Percentiles rank a stretch among this genome's conserved stretches.
phyloP scores from a whole-genome alignment of 2,113 vertebrate species.

The Ardeotis arabs region DNA sequence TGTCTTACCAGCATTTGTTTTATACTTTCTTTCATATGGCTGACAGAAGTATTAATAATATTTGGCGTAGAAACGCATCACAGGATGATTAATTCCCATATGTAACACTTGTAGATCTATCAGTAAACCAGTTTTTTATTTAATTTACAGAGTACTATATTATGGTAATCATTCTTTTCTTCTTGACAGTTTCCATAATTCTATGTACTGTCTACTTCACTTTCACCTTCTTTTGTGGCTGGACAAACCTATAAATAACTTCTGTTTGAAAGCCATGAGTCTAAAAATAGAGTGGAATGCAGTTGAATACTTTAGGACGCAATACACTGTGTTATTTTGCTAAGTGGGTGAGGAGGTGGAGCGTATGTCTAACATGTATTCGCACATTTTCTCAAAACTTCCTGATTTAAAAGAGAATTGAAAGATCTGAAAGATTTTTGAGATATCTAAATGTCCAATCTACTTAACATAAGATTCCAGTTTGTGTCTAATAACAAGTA shows the following conservation, averaged over 20 bases:
- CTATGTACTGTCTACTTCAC: background rate
- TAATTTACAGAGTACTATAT: background rate
- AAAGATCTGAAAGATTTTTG: background rate
- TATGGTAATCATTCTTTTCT: background rate
- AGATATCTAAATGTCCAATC: background rate
- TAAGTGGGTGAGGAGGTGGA: background rate
- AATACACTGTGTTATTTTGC: background rate
- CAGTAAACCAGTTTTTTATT: background rate
- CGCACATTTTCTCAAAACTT: background rate
- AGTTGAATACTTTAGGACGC: background rate
- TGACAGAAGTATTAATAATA: background rate
- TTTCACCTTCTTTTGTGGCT: constrained; percentile 11
- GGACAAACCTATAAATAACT: constrained; percentile 13
- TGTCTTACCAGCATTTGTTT: background rate
- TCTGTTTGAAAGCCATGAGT: background rate
- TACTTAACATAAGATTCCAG: background rate
- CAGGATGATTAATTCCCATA: background rate
- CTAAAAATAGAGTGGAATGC: background rate
- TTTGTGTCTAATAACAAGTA: background rate
- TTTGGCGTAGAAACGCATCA: background rate
- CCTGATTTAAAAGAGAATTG: background rate
- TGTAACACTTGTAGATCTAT: background rate
- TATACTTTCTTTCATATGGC: background rate
- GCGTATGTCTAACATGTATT: background rate
- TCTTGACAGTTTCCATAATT: background rate